These are phyloP conservation scores for Acrocephalus arundinaceus DNA, from an alignment of 2,113 vertebrate genomes.

Conservation along the genomic window DNA sequence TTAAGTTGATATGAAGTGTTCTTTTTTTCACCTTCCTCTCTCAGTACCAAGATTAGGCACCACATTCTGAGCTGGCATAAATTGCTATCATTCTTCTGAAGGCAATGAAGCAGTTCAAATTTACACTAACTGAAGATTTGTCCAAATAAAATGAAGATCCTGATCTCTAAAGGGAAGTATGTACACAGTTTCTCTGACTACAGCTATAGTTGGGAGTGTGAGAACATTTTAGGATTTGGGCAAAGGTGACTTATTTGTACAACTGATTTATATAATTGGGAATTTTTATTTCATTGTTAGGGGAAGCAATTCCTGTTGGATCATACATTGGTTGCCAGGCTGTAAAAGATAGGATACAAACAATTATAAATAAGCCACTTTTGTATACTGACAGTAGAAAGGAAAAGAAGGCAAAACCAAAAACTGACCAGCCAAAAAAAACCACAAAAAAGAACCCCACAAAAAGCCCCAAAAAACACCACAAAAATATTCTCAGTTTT, in stretches of 20 bases:
- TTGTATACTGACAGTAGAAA: not conserved
- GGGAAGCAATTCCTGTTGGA: not conserved
- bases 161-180: not conserved
- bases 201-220: not conserved
- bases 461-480: accelerated
- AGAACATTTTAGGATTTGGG: not conserved
- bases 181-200: not conserved
- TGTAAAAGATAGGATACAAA: not conserved
- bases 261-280: not conserved
- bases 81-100: not conserved
- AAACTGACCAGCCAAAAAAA: not conserved
- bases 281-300: not conserved
- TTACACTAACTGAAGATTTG: not conserved
- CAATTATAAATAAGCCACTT: not conserved
- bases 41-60: not conserved
- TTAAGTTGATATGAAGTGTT: not conserved
- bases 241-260: not conserved
- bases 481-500: not conserved
- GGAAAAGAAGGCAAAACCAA: not conserved
- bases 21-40: not conserved
- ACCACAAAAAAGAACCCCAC: not conserved
- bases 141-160: not conserved
- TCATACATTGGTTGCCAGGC: not conserved
- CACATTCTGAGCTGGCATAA: not conserved
- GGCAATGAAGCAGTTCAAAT: not conserved